Base-by-base conservation (phyloP, 2,113 vertebrate genomes). In the Quiscalus mexicanus region DNA sequence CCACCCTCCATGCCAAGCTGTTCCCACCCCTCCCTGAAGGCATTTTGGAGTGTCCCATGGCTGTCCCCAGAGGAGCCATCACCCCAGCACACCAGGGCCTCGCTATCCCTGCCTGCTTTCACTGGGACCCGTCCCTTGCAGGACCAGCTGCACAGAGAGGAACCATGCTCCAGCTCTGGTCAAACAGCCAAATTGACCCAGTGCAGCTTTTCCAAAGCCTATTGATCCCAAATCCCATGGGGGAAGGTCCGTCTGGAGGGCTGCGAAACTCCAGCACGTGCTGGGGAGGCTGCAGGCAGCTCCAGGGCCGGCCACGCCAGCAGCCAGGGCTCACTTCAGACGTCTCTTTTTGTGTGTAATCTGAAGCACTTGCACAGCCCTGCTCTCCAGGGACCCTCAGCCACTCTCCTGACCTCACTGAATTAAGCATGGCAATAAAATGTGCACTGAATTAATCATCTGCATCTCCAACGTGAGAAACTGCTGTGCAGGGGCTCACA, bases 251-350 rank as follows among this genome's bases (percentile, higher is more conserved):
- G 49, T 97, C 93, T 64, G 47, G 84, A 69, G 95, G 83, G 92
- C 96, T 96, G 91, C 73, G 90, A 96, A 95, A 95, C 92, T 95
- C 79, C 91, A 97, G 95, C 97, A 95, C 67, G 77, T 97, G 97
- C 95, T 96, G 17, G 77, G 80, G 89, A 75, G 23, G 2, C 39
- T 47, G 82, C 52, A 69, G 47, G 55, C 75, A 87, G 95, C 86
- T 94, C 80, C 95, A 63, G 93, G 84, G 70, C 70, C 49, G 56
- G 88, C 90, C 95, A 91, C 20, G 16, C 87, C 86, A 24, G 79
- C 33, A 44, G 84, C 84, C 92, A 56, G 2, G 63, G 69, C 68
- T 83, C 21, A 9, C 80, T 83, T n/a, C 27, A 10, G 64, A 62
- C 2, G 1, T 70, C 76, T 44, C 31, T 30, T 60, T 44, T 10